Conservation (phyloP, 2,797 vertebrate species). For the Danio aesculapii region DNA sequence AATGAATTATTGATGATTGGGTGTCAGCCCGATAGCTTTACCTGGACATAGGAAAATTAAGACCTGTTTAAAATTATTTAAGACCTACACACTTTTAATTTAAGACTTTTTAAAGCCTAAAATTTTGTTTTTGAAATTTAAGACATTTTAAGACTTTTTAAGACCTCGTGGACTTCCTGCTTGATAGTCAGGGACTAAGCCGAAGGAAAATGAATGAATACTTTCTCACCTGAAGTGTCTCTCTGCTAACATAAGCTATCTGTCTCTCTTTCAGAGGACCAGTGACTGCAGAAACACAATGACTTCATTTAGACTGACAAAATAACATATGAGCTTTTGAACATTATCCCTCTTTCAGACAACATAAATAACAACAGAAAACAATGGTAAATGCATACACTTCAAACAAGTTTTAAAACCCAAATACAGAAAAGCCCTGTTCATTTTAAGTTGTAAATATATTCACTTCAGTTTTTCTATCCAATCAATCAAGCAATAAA, state of each 20-base stretch:
- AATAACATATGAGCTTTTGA: neutral
- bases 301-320: slow-evolving; percentile 23
- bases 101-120: no score
- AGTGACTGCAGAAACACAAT: slow-evolving; percentile 76
- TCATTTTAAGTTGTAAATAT: neutral
- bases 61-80: no score
- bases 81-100: no score
- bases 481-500: neutral
- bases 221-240: slow-evolving; percentile 86
- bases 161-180: no score
- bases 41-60: no score
- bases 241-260: slow-evolving; percentile 89
- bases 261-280: slow-evolving; percentile 89
- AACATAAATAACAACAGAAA: slow-evolving; percentile 24
- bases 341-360: slow-evolving; percentile 27
- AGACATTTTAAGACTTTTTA: no score
- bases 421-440: neutral
- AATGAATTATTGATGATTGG: no score
- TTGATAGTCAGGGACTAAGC: no score
- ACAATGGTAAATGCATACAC: neutral
- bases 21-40: no score
- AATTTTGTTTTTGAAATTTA: no score
- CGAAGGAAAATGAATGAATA: neutral
- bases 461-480: neutral
- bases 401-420: neutral